phyloP scores from a whole-genome alignment of 2,113 vertebrate genomes.

The Nothoprocta pentlandii region DNA sequence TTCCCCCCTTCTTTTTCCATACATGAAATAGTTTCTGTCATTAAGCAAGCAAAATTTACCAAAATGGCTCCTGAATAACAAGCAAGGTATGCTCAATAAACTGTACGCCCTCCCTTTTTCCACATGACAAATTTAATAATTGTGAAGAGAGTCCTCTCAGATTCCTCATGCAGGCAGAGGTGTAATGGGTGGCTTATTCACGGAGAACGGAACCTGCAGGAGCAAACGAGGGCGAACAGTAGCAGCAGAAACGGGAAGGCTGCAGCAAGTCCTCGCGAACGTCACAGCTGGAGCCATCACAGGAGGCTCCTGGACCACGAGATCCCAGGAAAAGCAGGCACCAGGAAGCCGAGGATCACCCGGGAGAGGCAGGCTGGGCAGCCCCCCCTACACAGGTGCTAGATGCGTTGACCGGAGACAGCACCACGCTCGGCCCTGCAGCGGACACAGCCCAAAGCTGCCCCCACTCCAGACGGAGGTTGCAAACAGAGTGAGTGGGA shows the following conservation, averaged over 20 bases:
- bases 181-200: neutral
- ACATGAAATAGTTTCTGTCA: constrained; percentile 5
- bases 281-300: accelerated
- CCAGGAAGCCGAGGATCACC: neutral
- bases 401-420: neutral
- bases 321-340: neutral
- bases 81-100: neutral
- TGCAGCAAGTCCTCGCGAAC: neutral
- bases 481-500: neutral
- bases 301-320: accelerated
- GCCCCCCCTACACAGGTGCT: neutral
- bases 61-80: neutral
- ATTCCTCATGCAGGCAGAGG: accelerated
- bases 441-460: neutral
- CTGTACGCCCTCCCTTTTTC: neutral
- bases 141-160: neutral
- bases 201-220: neutral
- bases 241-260: neutral
- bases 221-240: neutral
- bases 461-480: neutral
- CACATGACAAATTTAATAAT: neutral
- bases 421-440: neutral
- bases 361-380: accelerated
- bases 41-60: neutral
- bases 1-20: neutral